phyloP scores from a whole-genome alignment of 2,113 vertebrate genomes.

The Osmerus eperlanus region DNA sequence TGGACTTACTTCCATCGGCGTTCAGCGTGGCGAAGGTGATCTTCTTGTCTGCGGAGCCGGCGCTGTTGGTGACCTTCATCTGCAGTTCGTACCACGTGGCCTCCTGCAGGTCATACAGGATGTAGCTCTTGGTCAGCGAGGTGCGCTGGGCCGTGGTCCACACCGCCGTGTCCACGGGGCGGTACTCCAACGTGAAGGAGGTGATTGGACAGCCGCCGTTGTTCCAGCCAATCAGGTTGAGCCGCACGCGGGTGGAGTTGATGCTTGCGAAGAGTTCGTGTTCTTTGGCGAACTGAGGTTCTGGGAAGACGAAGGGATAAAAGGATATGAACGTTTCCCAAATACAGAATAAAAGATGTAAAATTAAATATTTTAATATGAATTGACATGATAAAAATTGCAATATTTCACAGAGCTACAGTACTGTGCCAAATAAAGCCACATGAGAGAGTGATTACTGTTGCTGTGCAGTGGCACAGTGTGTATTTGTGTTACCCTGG shows the following conservation, averaged over 20 bases:
- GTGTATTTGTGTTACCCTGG: too few relatives aligned
- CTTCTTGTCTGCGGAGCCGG: conserved; percentile 92
- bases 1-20: conserved; percentile 90
- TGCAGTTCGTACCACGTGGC: conserved; percentile 97
- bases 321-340: too few relatives aligned
- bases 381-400: too few relatives aligned
- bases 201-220: conserved; percentile 97
- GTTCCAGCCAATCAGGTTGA: conserved; percentile 97
- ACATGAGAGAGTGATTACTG: too few relatives aligned
- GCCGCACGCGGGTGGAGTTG: conserved; percentile 86
- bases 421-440: too few relatives aligned
- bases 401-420: too few relatives aligned
- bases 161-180: conserved; percentile 84
- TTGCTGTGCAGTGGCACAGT: too few relatives aligned
- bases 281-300: conserved; percentile 98
- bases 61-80: conserved; percentile 96
- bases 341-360: too few relatives aligned
- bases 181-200: conserved; percentile 93
- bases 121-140: conserved; percentile 92
- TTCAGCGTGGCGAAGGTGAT: conserved; percentile 93
- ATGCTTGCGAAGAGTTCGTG: conserved; percentile 96
- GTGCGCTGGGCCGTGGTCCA: conserved; percentile 95
- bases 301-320: conserved; percentile 58
- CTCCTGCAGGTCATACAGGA: conserved; percentile 92
- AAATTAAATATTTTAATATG: too few relatives aligned